Percentiles rank a stretch among this genome's conserved stretches.
Evolutionary conservation across 2,888 invertebrate species (phyloP).

Genomic region (Onchidella celtica): DNA sequence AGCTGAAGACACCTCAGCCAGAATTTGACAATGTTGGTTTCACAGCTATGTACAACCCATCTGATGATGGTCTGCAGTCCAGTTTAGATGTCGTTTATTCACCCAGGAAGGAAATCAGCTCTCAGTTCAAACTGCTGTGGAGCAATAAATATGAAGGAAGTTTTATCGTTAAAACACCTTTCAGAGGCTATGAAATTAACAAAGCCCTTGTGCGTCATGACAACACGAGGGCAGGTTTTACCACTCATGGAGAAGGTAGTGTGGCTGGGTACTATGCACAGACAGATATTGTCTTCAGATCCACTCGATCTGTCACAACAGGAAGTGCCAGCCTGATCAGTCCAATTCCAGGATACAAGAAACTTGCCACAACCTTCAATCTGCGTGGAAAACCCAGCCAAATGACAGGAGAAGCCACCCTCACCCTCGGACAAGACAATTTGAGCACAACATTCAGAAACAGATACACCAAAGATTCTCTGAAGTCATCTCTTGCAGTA

Average conservation of each 20-base stretch:
- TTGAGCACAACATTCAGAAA: slow-evolving; percentile 29
- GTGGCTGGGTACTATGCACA: slow-evolving; percentile 31
- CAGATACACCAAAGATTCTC: slow-evolving; percentile 15
- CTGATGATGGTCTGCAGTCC: not conserved
- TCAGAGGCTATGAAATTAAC: slow-evolving; percentile 45
- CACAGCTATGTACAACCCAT: not conserved
- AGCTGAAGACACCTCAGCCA: slow-evolving; percentile 29
- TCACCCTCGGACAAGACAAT: slow-evolving; percentile 14
- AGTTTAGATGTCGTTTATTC: not conserved
- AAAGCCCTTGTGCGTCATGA: slow-evolving; percentile 60
- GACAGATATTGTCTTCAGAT: slow-evolving; percentile 44
- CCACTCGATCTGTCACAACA: slow-evolving; percentile 31
- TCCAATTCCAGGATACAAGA: slow-evolving; percentile 42
- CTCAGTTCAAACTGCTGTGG: slow-evolving; percentile 29
- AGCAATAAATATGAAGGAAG: slow-evolving; percentile 53
- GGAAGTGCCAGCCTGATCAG: slow-evolving; percentile 43
- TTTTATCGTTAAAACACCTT: slow-evolving; percentile 59
- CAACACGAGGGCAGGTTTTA: slow-evolving; percentile 58
- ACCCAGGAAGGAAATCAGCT: slow-evolving; percentile 12
- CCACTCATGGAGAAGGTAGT: slow-evolving; percentile 57
- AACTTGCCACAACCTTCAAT: slow-evolving; percentile 43
- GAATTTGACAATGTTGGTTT: slow-evolving; percentile 10
- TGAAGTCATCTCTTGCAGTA: slow-evolving; percentile 26
- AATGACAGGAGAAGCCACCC: slow-evolving; percentile 35
- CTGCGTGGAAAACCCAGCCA: slow-evolving; percentile 22